phyloP scores from a whole-genome alignment of 2,797 vertebrate genomes.

The Chaenodraco wilsoni region DNA sequence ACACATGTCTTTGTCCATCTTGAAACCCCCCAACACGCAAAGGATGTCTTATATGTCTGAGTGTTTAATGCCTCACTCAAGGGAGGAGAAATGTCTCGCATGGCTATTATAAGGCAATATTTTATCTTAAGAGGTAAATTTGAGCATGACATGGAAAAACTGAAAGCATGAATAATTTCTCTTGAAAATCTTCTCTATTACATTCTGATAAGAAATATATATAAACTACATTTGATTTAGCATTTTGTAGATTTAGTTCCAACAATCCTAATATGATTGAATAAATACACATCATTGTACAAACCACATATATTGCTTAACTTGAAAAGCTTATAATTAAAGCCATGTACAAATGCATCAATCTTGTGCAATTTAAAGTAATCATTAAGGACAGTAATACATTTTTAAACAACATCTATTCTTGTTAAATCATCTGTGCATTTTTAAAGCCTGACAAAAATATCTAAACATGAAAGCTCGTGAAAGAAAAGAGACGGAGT shows the following conservation, averaged over 20 bases:
- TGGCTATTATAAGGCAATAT: conserved; percentile 58
- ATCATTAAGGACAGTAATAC: conserved; percentile 27
- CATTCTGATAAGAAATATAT: neutral
- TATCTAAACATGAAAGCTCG: conserved; percentile 54
- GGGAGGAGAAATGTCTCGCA: conserved; percentile 67
- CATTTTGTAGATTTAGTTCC: conserved; percentile 12
- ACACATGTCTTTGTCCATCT: conserved; percentile 86
- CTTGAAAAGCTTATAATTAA: conserved; percentile 2
- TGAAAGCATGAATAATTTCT: conserved; percentile 30
- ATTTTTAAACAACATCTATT: conserved; percentile 42
- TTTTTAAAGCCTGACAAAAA: conserved; percentile 61
- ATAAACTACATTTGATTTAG: conserved; percentile 19
- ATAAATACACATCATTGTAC: neutral
- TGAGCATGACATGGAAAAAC: conserved; percentile 15
- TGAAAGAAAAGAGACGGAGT: conserved; percentile 55
- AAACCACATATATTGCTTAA: conserved; percentile 8
- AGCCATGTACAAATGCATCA: conserved; percentile 9
- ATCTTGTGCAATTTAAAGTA: conserved; percentile 19
- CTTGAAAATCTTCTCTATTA: neutral
- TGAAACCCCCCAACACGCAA: conserved; percentile 65
- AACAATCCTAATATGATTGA: neutral
- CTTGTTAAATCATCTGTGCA: conserved; percentile 44
- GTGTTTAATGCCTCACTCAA: conserved; percentile 71
- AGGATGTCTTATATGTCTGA: conserved; percentile 69
- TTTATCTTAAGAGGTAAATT: conserved; percentile 26